These are phyloP conservation scores for Ectemnius continuus DNA, from an alignment of 2,888 invertebrate species.

Conservation along the genomic window DNA sequence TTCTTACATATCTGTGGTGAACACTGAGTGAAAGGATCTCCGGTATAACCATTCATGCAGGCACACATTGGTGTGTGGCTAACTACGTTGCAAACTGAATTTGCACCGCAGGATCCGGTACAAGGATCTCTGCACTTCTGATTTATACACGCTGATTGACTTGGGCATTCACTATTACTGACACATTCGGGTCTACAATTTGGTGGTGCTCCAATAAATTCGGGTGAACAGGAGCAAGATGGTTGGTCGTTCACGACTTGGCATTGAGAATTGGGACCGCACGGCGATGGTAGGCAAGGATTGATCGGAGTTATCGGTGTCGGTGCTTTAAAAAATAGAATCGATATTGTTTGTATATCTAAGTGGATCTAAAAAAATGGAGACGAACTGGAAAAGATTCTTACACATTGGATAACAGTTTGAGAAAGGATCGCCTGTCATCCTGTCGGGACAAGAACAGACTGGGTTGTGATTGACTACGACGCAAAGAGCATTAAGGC, in stretches of 20 bases:
- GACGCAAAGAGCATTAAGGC: constrained; percentile 85
- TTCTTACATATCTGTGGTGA: constrained; percentile 77
- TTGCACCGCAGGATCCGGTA: constrained; percentile 81
- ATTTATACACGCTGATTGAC: constrained; percentile 82
- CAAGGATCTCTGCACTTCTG: constrained; percentile 85
- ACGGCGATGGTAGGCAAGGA: constrained; percentile 83
- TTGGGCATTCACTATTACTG: constrained; percentile 84
- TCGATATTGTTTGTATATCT: no score
- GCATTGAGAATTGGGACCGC: constrained; percentile 83
- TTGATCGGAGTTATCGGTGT: constrained; percentile 66
- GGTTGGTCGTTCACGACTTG: constrained; percentile 80
- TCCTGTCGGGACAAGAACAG: constrained; percentile 86
- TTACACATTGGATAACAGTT: constrained; percentile 79
- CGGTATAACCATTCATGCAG: constrained; percentile 81
- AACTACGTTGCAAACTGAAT: constrained; percentile 83
- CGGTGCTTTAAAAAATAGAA: constrained; percentile 24
- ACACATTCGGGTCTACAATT: constrained; percentile 88
- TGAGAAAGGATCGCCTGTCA: constrained; percentile 89
- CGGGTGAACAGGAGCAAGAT: constrained; percentile 84
- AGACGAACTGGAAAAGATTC: not conserved
- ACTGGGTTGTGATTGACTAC: constrained; percentile 91
- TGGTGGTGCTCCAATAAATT: constrained; percentile 85
- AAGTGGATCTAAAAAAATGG: no score
- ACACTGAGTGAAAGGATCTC: constrained; percentile 84
- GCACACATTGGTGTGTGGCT: constrained; percentile 83